Base-by-base conservation (phyloP, 2,888 invertebrate genomes). In the Andrena bucephala region DNA sequence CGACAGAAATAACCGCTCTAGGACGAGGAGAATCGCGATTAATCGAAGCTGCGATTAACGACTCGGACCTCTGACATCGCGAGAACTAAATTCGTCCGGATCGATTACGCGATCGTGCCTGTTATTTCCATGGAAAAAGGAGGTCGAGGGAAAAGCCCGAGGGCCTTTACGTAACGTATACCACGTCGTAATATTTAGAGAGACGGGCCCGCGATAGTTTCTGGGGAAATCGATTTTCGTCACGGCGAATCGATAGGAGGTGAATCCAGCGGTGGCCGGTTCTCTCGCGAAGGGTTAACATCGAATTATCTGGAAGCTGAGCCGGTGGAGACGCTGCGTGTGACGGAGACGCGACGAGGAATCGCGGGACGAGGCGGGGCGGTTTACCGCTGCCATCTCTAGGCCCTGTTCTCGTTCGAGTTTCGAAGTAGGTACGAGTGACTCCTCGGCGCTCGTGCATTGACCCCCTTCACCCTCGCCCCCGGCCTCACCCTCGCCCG, bases 381-480 rank as follows among this genome's bases (percentile, higher is more conserved):
- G 59, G 76, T 68, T 52, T 57, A 77, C 73, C 84, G 31, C 71
- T 72, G 42, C 63, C 78, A n/a, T 42, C 36, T 27, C 60, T 10
- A 27, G 57, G 36, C 57, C 59, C n/a, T 36, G 59, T 65, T 67
- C 60, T 31, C 42, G 60, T 60, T 68, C 74, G 78, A 77, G 67
- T 80, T 70, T 81, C 73, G 77, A 81, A 70, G 68, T 20, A 20
- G 20, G 20, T 69, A 62, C 75, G 57, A 74, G 68, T 70, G 63
- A 77, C 63, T 81, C 68, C 48, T 27, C 74, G 69, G 50, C 75
- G 65, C 20, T 78, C 81, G 85, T 81, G 70, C 87, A 80, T 77
- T 84, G 79, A 83, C 77, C 84, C 83, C 67, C 85, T 74, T 67
- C 75, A 42, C 57, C 85, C 71, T 72, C 71, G 68, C 59, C 77